Base-by-base conservation (phyloP, 2,888 invertebrate species). In the Cryptus armator region DNA sequence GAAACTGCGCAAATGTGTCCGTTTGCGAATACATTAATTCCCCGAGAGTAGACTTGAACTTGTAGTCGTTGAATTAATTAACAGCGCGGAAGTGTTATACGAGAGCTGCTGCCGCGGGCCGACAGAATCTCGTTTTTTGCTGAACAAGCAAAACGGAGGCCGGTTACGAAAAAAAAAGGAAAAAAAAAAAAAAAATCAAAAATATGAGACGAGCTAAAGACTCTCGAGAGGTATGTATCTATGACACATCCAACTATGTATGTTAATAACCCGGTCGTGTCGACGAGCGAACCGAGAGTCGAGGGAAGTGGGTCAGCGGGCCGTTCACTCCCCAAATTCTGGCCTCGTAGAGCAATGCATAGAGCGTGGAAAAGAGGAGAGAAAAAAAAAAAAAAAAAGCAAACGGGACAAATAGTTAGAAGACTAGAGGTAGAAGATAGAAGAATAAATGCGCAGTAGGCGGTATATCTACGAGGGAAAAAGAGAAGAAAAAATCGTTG, bases 271-370 rank as follows among this genome's bases (percentile, higher is more conserved):
- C 68, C 82, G 81, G 77, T 78, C 66, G 62, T 56, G 77, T 24
- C 43, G 83, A 86, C 85, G 85, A 83, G 48, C 48, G 46, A 86
- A 86, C 79, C 84, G 86, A 86, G 87, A 87, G 86, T 82, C 80
- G 56, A 68, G 82, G 68, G 44, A 91, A 90, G 90, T 90, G 84
- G 89, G 91, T 89, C 89, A 88, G 78, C 79, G 87, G 88, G 86
- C 81, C 87, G 83, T 86, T 88, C 85, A 86, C 86, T 87, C 82
- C 81, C 37, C 83, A 86, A 89, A 87, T 85, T 80, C 70, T 62
- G 62, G 75, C 46, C 43, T 56, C 29, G 44, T 16, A 24, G 44
- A 67, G 66, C 14, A 29, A 62, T 53, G 62, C 29, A 74, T 44
- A 67, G 62, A 44, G 62, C 66, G 24, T n/a, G 29, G 75, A 53